Base-by-base conservation (phyloP, 2,888 invertebrate genomes). In the Orthosia incerta region DNA sequence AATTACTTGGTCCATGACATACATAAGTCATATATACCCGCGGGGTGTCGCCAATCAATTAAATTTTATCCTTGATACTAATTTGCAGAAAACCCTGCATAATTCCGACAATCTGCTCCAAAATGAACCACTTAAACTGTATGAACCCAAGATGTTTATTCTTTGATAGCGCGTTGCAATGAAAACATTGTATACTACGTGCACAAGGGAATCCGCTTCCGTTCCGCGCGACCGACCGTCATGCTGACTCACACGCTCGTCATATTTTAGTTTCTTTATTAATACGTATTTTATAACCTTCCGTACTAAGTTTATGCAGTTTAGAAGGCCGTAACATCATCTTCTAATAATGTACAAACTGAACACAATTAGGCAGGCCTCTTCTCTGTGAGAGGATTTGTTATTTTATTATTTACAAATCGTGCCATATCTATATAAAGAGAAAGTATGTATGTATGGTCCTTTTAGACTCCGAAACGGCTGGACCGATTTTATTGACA, bases 151-250 rank as follows among this genome's bases (percentile, higher is more conserved):
- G 51, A 48, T 45, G 9, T 46, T 23, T 15, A 18, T 45, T 7
- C 55, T 26, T 16, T 53, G 50, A 60, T 68, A 51, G 45, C 59
- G 64, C 57, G 45, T 50, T 66, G 68, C 69, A 81, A 51, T 66
- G 53, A 60, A 64, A 46, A 59, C 31, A 53, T 62, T 62, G 56
- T 57, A 3, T 16, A n/a, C 4, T 61, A 53, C 20, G 51, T 48
- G 48, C 20, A 31, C 69, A 63, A 74, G 79, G 79, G 81, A 71
- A 74, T 64, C 68, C 60, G 59, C 82, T 63, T 57, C 18, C 66
- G 82, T 71, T 79, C 53, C 62, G 57, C 71, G 53, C 81, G 62
- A 79, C 53, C 26, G 82, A 9, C 71, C 75, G 60, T 53, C 72
- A 56, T 18, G 68, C 55, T 68, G 65, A 74, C 73, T 70, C 67